Percentiles rank a stretch among this genome's conserved stretches.
Conservation (phyloP, 2,888 invertebrate species). For the Coelinius sp. region DNA sequence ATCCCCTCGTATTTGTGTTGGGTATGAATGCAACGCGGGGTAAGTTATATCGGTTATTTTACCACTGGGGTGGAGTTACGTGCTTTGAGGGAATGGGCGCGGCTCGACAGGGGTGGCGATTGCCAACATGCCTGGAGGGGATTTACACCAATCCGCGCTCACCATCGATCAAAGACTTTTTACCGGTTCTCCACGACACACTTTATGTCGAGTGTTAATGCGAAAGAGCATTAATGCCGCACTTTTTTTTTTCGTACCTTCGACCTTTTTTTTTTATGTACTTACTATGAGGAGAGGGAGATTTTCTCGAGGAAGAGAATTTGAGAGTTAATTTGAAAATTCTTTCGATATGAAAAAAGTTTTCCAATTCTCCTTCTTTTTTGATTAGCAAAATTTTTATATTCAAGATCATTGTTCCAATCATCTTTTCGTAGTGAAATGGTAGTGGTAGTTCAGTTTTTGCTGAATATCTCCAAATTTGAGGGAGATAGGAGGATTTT, state of each 20-base stretch:
- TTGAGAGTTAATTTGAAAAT: constrained; percentile 5
- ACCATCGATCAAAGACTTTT: constrained; percentile 65
- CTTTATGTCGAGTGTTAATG: constrained; percentile 69
- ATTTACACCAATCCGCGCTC: constrained; percentile 58
- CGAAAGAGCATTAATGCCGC: constrained; percentile 68
- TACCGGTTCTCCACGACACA: constrained; percentile 61
- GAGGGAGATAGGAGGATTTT: no score
- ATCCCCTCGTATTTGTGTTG: not conserved
- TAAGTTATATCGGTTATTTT: constrained; percentile 36
- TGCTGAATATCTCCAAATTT: no score
- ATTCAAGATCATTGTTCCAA: not conserved
- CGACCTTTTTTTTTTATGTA: constrained; percentile 25
- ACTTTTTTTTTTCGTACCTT: constrained; percentile 54
- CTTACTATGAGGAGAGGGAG: constrained; percentile 25
- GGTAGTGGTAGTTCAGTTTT: no score
- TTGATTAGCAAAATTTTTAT: no score
- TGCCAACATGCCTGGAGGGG: constrained; percentile 32
- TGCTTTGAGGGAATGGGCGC: not conserved
- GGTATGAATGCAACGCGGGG: not conserved
- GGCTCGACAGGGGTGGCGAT: constrained; percentile 45
- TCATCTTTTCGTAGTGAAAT: no score
- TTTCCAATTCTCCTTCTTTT: constrained; percentile 12
- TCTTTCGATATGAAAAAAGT: not conserved
- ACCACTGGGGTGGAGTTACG: constrained; percentile 44
- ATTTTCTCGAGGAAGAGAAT: not conserved